A percentile compares a stretch with the other conserved stretches of the same genome.
phyloP scores from a whole-genome alignment of 2,888 invertebrate species.

The Exocentrus adspersus region DNA sequence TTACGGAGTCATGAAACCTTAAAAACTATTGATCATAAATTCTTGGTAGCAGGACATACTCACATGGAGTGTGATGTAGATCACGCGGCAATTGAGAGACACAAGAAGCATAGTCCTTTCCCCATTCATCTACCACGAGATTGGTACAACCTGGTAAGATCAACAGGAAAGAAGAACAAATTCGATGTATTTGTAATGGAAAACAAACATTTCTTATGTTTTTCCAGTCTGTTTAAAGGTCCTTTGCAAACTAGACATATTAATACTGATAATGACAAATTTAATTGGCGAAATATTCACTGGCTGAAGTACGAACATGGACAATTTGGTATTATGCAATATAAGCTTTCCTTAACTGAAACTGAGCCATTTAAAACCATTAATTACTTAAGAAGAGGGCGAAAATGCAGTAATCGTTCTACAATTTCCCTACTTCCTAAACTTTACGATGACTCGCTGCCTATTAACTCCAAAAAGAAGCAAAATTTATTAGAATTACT shows the following conservation, averaged over 20 bases:
- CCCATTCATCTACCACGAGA: background rate
- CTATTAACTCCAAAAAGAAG: background rate
- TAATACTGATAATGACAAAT: background rate
- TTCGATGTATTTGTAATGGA: background rate
- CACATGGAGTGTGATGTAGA: constrained; percentile 29
- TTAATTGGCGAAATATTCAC: background rate
- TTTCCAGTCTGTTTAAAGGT: background rate
- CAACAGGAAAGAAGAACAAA: background rate
- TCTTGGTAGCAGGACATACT: constrained; percentile 26
- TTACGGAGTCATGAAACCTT: background rate
- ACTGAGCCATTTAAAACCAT: background rate
- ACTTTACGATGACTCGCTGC: background rate
- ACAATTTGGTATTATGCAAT: background rate
- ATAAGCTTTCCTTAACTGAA: background rate
- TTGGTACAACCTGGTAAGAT: background rate
- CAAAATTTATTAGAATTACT: background rate
- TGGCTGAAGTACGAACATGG: background rate
- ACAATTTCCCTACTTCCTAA: background rate
- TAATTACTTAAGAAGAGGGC: background rate
- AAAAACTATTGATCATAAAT: constrained; percentile 22
- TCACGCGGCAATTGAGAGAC: constrained; percentile 12
- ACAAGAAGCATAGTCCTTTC: background rate
- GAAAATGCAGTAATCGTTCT: background rate
- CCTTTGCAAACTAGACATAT: background rate
- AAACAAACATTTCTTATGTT: background rate